Conservation (phyloP, 2,888 invertebrate species). For the Erynnis tages region DNA sequence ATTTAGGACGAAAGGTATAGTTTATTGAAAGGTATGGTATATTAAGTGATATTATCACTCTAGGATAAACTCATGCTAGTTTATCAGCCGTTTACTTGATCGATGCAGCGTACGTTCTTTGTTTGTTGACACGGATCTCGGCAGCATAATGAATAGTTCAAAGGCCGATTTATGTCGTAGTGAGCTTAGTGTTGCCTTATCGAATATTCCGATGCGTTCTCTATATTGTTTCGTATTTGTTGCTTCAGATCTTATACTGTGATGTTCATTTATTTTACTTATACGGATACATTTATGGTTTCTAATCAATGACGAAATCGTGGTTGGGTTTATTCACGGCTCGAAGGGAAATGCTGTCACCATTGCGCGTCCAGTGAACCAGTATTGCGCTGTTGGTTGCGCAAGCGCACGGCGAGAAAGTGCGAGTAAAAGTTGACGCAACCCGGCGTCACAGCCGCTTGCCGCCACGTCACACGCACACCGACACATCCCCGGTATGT, state of each 20-base stretch:
- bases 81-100: slow-evolving; percentile 30
- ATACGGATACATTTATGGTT: not conserved
- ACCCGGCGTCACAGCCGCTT: slow-evolving; percentile 66
- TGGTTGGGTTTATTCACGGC: slow-evolving; percentile 24
- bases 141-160: slow-evolving; percentile 43
- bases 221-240: not conserved
- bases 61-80: slow-evolving; percentile 35
- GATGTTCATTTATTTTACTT: not conserved
- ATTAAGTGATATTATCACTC: too few species aligned
- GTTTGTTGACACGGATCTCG: slow-evolving; percentile 34
- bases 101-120: slow-evolving; percentile 34
- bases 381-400: slow-evolving; percentile 70
- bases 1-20: slow-evolving; percentile 40
- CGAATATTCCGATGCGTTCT: slow-evolving; percentile 15
- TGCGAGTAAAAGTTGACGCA: slow-evolving; percentile 82
- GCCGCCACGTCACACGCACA: slow-evolving; percentile 43
- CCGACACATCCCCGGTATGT: slow-evolving; percentile 29
- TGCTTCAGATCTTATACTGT: not conserved
- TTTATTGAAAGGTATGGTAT: too few species aligned
- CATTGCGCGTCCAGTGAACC: slow-evolving; percentile 58
- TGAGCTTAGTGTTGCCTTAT: slow-evolving; percentile 32
- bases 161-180: slow-evolving; percentile 41
- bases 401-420: slow-evolving; percentile 77
- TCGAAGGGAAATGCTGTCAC: slow-evolving; percentile 60
- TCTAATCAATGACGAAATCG: slow-evolving; percentile 31